Base-by-base conservation (phyloP, 2,888 invertebrate species). In the Acronicta alni region DNA sequence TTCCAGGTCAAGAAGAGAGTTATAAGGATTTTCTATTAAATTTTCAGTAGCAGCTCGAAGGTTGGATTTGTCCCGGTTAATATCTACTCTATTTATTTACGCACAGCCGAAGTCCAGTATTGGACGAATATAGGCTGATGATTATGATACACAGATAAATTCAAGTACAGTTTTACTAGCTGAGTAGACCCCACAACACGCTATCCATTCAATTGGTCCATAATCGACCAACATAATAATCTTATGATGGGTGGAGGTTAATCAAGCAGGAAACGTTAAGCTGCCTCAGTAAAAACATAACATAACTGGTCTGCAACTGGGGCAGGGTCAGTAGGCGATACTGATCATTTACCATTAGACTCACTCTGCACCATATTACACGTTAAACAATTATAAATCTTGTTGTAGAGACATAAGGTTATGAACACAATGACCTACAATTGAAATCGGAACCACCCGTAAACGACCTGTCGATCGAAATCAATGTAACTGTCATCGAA, bases 271-370 rank as follows among this genome's bases (percentile, higher is more conserved):
- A 67, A 56, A 32, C 54, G 46, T 58, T 46, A 38, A 54, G n/a
- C 59, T 67, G 47, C 48, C 44, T 63, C 46, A 49, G 61, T 69
- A 62, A 69, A 74, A 73, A 75, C 69, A 53, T 53, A 64, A 61
- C 52, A 67, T 64, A 73, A 75, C 67, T 72, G 48, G 61, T 67
- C 54, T 49, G 14, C 17, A 49, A 83, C 76, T 84, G 68, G 87
- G 75, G 75, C 87, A 86, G 81, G 88, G 87, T 87, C 83, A 87
- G 79, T 82, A 77, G 80, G 82, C 75, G 75, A 79, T 76, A 69
- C 67, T 57, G 69, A 63, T 72, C 70, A 77, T 55, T 60, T 72
- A 61, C 51, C 56, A 72, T 59, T 59, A 62, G 59, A 62, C 59
- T 58, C 45, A 54, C 58, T 43, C n/a, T 32, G 23, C 43, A 66